phyloP scores from a whole-genome alignment of 2,113 vertebrate genomes.

The Actenoides lindsayi region DNA sequence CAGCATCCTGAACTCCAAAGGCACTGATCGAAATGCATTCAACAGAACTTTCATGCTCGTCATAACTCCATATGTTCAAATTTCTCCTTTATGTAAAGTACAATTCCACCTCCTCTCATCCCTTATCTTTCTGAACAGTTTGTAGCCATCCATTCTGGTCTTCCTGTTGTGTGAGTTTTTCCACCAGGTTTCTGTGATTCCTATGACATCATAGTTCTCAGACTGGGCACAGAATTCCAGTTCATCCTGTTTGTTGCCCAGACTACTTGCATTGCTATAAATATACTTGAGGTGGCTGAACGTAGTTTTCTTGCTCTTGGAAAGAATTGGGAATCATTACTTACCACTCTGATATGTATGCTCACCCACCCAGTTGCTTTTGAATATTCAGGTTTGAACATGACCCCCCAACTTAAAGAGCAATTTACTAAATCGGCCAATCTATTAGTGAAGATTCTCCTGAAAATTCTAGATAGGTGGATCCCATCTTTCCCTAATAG shows the following conservation, averaged over 20 bases:
- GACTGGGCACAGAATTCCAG: accelerated
- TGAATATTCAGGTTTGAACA: background rate
- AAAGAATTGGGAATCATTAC: background rate
- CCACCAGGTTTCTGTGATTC: background rate
- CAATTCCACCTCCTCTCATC: background rate
- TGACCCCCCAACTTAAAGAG: background rate
- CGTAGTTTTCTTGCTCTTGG: background rate
- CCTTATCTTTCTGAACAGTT: background rate
- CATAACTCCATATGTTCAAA: background rate
- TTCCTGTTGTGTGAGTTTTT: background rate
- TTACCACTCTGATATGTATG: background rate
- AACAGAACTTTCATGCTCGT: background rate
- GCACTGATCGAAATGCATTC: background rate
- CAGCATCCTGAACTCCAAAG: background rate
- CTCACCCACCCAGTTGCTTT: background rate
- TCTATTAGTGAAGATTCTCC: background rate
- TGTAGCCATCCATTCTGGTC: background rate
- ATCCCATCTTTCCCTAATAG: background rate
- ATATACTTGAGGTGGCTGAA: background rate
- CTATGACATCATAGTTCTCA: background rate
- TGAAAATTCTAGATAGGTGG: background rate
- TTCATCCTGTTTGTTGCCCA: background rate
- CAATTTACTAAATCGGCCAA: background rate
- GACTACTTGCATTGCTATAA: background rate
- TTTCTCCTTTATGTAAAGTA: background rate